Conservation (phyloP, 2,797 vertebrate genomes). For the Argentina silus region DNA sequence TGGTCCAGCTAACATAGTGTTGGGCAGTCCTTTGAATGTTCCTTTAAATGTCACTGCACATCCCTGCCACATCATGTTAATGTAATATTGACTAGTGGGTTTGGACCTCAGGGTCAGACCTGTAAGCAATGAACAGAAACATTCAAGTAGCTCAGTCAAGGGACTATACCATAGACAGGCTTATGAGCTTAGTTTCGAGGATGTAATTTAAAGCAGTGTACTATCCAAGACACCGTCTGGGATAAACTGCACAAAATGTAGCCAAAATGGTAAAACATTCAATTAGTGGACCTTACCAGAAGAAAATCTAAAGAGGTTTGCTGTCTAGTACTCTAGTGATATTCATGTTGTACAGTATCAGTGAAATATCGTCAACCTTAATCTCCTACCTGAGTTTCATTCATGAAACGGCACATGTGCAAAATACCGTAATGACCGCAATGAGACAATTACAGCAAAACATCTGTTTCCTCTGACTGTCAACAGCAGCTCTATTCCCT, state of each 20-base stretch:
- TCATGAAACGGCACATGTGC: conserved; percentile 17
- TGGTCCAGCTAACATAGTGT: conserved; percentile 6
- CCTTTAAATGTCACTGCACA: conserved; percentile 3
- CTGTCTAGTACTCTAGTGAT: neutral
- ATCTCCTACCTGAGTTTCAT: conserved; percentile 16
- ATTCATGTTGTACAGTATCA: neutral
- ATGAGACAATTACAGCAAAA: conserved; percentile 44
- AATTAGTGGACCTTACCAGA: neutral
- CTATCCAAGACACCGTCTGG: neutral
- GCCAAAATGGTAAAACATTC: neutral
- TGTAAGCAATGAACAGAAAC: neutral
- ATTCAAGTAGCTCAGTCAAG: neutral
- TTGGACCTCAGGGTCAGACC: neutral
- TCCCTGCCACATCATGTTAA: neutral
- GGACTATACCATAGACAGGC: neutral
- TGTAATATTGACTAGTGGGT: neutral
- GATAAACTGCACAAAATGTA: neutral
- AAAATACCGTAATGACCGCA: conserved; percentile 45
- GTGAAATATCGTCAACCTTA: conserved; percentile 1
- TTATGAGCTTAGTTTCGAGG: neutral
- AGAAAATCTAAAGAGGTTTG: neutral
- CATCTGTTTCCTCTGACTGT: conserved; percentile 53
- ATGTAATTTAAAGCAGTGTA: neutral
- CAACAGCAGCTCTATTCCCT: conserved; percentile 26
- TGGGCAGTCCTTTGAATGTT: neutral